Percentiles rank a stretch among this genome's conserved stretches.
phyloP scores from a whole-genome alignment of 30 jellyfish, hydroid and myxozoan species.

The Turritopsis rubra region DNA sequence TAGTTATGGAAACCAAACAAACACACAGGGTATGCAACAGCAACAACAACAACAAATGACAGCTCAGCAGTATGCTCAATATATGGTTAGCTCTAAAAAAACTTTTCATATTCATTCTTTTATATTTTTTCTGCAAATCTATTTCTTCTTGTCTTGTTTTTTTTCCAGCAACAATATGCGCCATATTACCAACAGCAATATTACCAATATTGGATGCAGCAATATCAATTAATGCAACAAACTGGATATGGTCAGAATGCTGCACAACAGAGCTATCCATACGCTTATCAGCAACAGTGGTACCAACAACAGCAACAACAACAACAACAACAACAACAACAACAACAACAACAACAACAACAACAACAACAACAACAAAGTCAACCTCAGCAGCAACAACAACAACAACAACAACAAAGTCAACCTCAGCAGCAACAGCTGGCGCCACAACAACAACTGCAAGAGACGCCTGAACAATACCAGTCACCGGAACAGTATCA shows the following conservation, averaged over 20 bases:
- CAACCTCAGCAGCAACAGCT: not conserved
- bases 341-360: slow-evolving; percentile 11
- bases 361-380: slow-evolving; percentile 26
- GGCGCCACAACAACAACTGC: not conserved
- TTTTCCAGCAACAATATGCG: not conserved
- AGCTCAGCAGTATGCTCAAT: slow-evolving; percentile 11
- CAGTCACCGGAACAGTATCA: not conserved
- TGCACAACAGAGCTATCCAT: not conserved
- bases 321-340: slow-evolving; percentile 29
- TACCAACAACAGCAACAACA: slow-evolving; percentile 21
- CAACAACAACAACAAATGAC: slow-evolving; percentile 22
- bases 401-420: slow-evolving; percentile 3
- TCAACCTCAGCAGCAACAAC: slow-evolving; percentile 21
- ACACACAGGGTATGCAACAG: slow-evolving; percentile 13
- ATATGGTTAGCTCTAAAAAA: slow-evolving; percentile 23
- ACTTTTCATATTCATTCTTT: not conserved
- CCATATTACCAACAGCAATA: slow-evolving; percentile 43
- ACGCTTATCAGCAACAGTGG: slow-evolving; percentile 10
- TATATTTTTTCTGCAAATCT: not conserved
- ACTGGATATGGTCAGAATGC: not conserved
- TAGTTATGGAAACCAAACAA: not conserved
- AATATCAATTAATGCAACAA: slow-evolving; percentile 21
- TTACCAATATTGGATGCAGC: slow-evolving; percentile 47
- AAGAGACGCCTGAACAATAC: slow-evolving; percentile 14
- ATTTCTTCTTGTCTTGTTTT: not conserved